Conservation (phyloP, 2,113 vertebrate genomes). For the Paedocypris sp. region DNA sequence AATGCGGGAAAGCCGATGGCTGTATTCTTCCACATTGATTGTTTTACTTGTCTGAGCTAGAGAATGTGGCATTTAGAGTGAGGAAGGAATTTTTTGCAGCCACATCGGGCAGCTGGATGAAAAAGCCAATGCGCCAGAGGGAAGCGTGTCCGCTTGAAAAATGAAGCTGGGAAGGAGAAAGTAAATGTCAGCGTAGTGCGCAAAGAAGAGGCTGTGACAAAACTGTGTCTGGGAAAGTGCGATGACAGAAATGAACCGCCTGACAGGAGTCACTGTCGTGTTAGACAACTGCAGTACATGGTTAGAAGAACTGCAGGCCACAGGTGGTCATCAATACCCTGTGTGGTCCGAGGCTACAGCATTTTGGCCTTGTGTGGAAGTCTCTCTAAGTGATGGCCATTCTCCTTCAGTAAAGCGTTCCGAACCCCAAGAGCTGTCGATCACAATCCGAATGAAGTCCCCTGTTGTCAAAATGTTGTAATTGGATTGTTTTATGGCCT, state of each 20-base stretch:
- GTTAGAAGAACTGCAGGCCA: no score
- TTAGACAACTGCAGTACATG: no score
- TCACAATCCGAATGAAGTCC: not conserved
- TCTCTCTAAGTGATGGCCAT: not conserved
- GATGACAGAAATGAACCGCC: not conserved
- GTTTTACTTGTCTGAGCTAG: not conserved
- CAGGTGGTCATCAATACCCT: not conserved
- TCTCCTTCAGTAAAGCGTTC: not conserved
- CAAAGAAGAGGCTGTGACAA: not conserved
- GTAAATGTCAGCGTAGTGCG: slow-evolving; percentile 13
- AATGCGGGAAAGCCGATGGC: not conserved
- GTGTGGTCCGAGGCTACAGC: not conserved
- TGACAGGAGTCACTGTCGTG: not conserved
- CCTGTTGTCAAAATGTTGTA: not conserved
- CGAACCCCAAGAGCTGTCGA: not conserved
- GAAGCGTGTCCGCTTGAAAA: slow-evolving; percentile 3
- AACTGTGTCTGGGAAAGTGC: not conserved
- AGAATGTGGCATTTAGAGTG: slow-evolving; percentile 13
- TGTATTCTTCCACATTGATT: not conserved
- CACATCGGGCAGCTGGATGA: not conserved
- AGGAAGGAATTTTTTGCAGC: not conserved
- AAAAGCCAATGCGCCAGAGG: not conserved
- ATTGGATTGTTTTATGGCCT: not conserved
- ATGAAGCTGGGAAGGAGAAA: slow-evolving; percentile 12
- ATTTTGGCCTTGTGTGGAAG: not conserved